Evolutionary conservation across 2,113 vertebrate genomes (phyloP), one percentile per base, ranked within the genome.

Genomic region (Ptilonorhynchus violaceus): DNA sequence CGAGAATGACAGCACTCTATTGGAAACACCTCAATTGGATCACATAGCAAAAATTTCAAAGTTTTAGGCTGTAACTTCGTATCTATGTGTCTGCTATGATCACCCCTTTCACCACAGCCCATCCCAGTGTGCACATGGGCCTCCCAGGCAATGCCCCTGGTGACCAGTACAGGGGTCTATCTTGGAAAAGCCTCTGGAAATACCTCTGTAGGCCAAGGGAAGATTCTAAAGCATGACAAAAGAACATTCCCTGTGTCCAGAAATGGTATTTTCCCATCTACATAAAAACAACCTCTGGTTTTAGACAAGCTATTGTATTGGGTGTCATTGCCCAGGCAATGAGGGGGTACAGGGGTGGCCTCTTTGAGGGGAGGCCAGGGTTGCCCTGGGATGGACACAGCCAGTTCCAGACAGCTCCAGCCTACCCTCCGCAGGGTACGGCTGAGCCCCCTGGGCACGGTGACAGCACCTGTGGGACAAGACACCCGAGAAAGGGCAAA

Each of bases 371-470:
- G 24, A 49, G 9, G 16, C 41, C 28, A 30, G 58, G 35, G 67
- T 42, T 50, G 42, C 18, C 44, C 49, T 2, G 2, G 13, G 35
- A 46, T 0, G 0, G 39, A 21, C 64, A 46, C 19, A 3, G 42
- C 4, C 3, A 4, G 18, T 1, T n/a, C 72, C 68, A 49, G 13
- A 7, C 4, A 10, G 23, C 18, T 75, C 58, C 68, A 21, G 20
- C 14, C 3, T 2, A 15, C 6, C 28, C 22, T 6, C 3, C 4
- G 1, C 13, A 25, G 27, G 31, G 49, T 37, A 33, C 0, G 0
- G 68, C 56, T 70, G 23, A n/a, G 69, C 28, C 28, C 84, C 15
- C 2, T 0, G 0, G 24, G 14, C 50, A 70, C 0, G 0, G 15
- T 0, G 2, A 35, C 0, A 10, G 44, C 3, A 2, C 30, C 30